phyloP scores from a whole-genome alignment of 64 coral and sea anemone species.

The Stichodactyla helianthus region DNA sequence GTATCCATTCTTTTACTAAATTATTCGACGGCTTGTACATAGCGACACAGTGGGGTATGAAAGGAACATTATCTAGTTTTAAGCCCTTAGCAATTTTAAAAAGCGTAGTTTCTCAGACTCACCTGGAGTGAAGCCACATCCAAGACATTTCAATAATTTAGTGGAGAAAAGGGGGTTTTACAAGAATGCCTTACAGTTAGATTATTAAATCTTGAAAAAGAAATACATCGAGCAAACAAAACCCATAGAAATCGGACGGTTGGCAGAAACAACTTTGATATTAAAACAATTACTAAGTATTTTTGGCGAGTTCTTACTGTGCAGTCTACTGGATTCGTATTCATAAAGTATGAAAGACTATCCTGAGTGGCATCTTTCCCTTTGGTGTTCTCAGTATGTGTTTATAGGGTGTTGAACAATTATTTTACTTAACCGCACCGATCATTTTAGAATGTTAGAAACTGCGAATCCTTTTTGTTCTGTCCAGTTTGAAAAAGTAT shows the following conservation, averaged over 20 bases:
- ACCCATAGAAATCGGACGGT: not conserved
- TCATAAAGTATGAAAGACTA: not conserved
- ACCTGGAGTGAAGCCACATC: not conserved
- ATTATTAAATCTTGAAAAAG: not conserved
- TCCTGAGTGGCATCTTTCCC: not conserved
- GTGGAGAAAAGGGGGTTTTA: not conserved
- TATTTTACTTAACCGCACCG: not conserved
- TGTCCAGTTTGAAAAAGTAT: too few relatives aligned
- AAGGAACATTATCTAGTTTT: not conserved
- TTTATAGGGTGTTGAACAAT: conserved; percentile 1
- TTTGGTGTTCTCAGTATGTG: not conserved
- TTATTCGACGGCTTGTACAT: not conserved
- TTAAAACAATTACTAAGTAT: not conserved
- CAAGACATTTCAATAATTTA: not conserved
- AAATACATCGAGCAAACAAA: not conserved
- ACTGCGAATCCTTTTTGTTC: not conserved
- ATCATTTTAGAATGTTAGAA: not conserved
- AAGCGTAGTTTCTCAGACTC: not conserved
- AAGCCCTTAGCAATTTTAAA: not conserved
- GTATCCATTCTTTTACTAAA: not conserved
- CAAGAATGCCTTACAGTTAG: too few relatives aligned
- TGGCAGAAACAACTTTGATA: not conserved
- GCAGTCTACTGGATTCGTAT: not conserved
- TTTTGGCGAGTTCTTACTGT: not conserved
- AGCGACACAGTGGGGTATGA: not conserved